Evolutionary conservation across 2,888 invertebrate genomes (phyloP).

Genomic region (Xanthorhoe designata): DNA sequence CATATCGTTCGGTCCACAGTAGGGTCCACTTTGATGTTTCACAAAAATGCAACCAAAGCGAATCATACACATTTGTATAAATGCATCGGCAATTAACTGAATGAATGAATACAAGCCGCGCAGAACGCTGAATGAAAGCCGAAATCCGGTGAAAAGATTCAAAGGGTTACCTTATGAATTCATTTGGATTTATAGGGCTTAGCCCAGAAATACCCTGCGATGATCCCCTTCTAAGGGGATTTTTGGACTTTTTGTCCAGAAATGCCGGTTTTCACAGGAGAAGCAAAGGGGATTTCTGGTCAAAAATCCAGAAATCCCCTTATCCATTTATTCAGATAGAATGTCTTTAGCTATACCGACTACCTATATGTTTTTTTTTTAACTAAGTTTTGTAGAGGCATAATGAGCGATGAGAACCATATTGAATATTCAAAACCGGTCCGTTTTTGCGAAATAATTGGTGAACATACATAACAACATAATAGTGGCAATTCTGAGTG

Average conservation of each 20-base stretch:
- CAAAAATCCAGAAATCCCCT: too few species aligned
- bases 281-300: too few species aligned
- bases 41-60: constrained; percentile 59
- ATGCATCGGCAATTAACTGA: constrained; percentile 57
- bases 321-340: too few species aligned
- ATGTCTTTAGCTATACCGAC: too few species aligned
- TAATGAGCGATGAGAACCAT: background rate
- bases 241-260: too few species aligned
- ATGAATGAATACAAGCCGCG: constrained; percentile 23
- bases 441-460: too few species aligned
- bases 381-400: background rate
- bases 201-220: too few species aligned
- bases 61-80: constrained; percentile 70
- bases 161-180: constrained; percentile 31
- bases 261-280: too few species aligned
- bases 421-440: too few species aligned
- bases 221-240: too few species aligned
- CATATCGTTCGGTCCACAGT: constrained; percentile 28
- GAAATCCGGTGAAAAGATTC: constrained; percentile 16
- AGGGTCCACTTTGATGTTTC: constrained; percentile 65
- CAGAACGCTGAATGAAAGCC: constrained; percentile 9
- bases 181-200: background rate
- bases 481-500: too few species aligned
- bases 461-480: too few species aligned
- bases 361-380: background rate